Percentiles rank a stretch among this genome's conserved stretches.
Evolutionary conservation across 2,113 vertebrate genomes (phyloP).

Genomic region (Hoplias malabaricus): DNA sequence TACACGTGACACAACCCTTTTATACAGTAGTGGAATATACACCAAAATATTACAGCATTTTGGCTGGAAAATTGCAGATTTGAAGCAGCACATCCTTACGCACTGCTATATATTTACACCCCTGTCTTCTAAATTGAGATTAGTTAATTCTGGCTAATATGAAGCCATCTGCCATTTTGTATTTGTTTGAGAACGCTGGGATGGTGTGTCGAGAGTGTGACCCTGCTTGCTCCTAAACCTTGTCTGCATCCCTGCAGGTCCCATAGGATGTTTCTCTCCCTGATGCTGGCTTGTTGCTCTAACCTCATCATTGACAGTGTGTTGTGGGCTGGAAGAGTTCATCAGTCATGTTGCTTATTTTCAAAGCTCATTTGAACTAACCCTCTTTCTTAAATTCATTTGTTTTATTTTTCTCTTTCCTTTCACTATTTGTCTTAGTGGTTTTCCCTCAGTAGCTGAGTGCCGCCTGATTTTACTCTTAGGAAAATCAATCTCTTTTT

Average conservation of each 20-base stretch:
- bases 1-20: too few species aligned
- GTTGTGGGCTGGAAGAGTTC: background rate
- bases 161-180: background rate
- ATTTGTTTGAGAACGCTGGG: slow-evolving; percentile 22
- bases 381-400: background rate
- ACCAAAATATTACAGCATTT: too few species aligned
- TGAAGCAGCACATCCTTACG: background rate
- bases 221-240: slow-evolving; percentile 44
- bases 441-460: background rate
- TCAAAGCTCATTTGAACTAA: background rate
- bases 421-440: background rate
- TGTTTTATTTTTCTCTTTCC: slow-evolving; percentile 10
- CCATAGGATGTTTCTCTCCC: slow-evolving; percentile 2
- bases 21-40: too few species aligned
- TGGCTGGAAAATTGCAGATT: too few species aligned
- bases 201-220: background rate
- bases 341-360: background rate
- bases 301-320: background rate
- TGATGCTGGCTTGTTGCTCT: slow-evolving; percentile 25
- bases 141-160: background rate
- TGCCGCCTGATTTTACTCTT: background rate
- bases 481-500: slow-evolving; percentile 1
- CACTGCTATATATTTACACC: background rate
- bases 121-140: background rate
- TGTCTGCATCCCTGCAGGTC: slow-evolving; percentile 21